Conservation (phyloP, 2,113 vertebrate genomes). For the Ctenodactylus gundi region DNA sequence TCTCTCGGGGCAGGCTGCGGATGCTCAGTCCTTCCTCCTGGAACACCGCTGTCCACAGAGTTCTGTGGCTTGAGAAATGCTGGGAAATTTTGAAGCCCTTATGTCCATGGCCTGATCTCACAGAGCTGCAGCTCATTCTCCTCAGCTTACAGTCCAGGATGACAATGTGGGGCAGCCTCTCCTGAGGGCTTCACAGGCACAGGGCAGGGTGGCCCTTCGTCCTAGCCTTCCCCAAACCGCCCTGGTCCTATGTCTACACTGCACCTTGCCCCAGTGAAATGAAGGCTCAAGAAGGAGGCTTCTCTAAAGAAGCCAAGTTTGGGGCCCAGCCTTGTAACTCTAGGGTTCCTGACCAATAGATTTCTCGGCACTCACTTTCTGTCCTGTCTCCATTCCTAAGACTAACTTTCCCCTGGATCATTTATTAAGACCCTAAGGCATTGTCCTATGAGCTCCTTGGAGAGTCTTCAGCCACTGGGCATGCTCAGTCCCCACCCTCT, state of each 20-base stretch:
- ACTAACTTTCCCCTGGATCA: not conserved
- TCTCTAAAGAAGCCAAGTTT: not conserved
- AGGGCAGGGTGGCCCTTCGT: not conserved
- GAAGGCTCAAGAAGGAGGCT: not conserved
- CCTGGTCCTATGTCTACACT: not conserved
- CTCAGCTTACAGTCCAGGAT: not conserved
- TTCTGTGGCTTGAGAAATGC: not conserved
- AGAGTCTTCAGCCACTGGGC: not conserved
- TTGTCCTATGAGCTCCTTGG: not conserved
- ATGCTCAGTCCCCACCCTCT: not conserved
- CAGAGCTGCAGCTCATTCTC: not conserved
- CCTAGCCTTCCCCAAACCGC: not conserved
- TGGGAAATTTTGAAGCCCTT: accelerated
- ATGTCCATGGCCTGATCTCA: not conserved
- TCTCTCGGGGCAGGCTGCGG: not conserved
- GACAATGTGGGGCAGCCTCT: not conserved
- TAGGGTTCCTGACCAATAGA: not conserved
- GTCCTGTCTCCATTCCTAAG: not conserved
- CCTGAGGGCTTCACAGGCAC: not conserved
- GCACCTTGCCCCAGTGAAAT: not conserved
- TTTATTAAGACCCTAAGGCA: not conserved
- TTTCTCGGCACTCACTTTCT: not conserved
- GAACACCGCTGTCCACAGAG: not conserved
- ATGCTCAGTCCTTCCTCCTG: not conserved
- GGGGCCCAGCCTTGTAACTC: not conserved